phyloP scores from a whole-genome alignment of 2,113 vertebrate genomes.

The Syrmaticus mikado region DNA sequence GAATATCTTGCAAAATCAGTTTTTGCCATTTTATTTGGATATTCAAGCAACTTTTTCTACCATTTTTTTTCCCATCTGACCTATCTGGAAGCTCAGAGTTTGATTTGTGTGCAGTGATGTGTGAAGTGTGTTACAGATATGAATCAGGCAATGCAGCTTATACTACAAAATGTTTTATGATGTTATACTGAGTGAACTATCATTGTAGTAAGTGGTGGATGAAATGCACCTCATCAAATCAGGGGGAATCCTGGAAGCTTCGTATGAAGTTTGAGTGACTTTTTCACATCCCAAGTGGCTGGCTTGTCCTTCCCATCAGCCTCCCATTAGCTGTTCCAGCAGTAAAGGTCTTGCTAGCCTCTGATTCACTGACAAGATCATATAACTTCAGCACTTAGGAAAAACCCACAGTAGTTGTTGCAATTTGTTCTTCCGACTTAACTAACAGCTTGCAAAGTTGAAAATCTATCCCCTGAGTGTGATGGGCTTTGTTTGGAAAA shows the following conservation, averaged over 20 bases:
- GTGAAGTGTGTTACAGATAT: not conserved
- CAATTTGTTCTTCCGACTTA: constrained; percentile 67
- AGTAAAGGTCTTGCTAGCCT: not conserved
- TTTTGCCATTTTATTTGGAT: not conserved
- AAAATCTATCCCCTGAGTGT: not conserved
- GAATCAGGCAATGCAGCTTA: not conserved
- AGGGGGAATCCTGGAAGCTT: not conserved
- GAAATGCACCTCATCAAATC: not conserved
- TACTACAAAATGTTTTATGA: not conserved
- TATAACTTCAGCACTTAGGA: not conserved
- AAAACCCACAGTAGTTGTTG: not conserved
- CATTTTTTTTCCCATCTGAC: not conserved
- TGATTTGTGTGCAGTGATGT: not conserved
- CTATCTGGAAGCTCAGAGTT: not conserved
- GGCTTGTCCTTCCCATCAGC: not conserved
- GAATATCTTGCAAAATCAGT: not conserved
- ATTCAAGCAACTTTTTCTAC: not conserved
- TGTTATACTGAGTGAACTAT: not conserved
- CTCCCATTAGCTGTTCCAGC: not conserved
- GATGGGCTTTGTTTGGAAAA: constrained; percentile 71
- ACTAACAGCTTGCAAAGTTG: constrained; percentile 59
- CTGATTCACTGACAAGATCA: not conserved
- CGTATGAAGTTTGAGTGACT: not conserved
- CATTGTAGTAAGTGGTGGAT: not conserved
- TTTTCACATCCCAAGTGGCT: not conserved